Evolutionary conservation across 2,113 vertebrate genomes (phyloP), one percentile per base, ranked within the genome.

Genomic region (Ammodytes marinus): DNA sequence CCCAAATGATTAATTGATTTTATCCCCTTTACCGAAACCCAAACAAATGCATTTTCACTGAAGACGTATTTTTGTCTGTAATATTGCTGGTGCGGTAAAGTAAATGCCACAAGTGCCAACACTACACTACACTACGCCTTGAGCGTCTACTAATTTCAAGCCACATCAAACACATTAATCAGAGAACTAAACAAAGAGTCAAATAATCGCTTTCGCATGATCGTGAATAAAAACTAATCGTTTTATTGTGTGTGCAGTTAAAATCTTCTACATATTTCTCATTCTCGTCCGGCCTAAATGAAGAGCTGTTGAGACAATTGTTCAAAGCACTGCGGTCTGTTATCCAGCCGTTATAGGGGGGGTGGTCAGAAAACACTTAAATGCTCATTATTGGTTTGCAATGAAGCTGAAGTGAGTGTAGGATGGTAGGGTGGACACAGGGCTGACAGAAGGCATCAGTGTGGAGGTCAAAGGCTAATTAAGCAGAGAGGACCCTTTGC

Each of bases 391-490:
- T 87, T 47, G 88, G 79, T 86, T 79, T 79, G 89, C 86, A 70
- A 64, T 86, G 77, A 83, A 90, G 84, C 4, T 61, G 60, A 72
- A 61, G 58, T 4, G 74, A 71, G 73, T 2, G 27, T 4, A 55
- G 84, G 80, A 74, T 87, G 83, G 27, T 4, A 55, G 84, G 80
- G 77, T 87, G 83, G 47, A 63, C 37, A 14, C 55, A 55, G 80
- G 27, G 79, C 85, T 93, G 94, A 94, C 93, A 93, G 92, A 91
- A 92, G 92, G 89, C 91, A 86, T 93, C 89, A 85, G 87, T 82
- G 82, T 79, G 15, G 80, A 88, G 95, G 95, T 95, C 95, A 95
- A 90, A 96, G 95, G 95, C 94, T 95, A 96, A 96, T 96, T 95
- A 95, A 95, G 95, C 91, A 93, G 86, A 91, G 90, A 93, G 86